Evolutionary conservation across 2,797 vertebrate genomes (phyloP).

Genomic region (Tragelaphus eurycerus): DNA sequence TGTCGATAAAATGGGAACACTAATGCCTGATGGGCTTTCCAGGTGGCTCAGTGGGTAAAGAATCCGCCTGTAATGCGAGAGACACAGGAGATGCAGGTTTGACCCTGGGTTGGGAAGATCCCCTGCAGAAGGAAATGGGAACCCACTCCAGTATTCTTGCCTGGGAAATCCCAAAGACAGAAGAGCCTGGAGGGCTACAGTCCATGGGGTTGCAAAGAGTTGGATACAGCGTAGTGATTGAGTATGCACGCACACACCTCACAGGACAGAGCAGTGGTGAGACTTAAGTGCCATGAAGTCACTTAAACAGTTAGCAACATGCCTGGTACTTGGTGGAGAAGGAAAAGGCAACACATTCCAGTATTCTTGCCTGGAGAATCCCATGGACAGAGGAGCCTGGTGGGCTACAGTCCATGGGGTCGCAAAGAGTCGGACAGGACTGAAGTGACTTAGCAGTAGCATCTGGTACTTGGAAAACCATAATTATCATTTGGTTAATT

Average conservation of each 20-base stretch:
- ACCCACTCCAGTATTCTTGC: background rate
- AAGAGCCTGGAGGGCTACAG: background rate
- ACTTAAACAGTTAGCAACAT: background rate
- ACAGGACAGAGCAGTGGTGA: background rate
- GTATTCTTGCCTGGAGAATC: background rate
- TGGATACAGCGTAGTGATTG: background rate
- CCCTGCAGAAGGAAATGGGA: background rate
- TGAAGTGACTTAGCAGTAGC: background rate
- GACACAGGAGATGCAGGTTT: background rate
- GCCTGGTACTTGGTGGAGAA: background rate
- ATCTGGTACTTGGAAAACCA: background rate
- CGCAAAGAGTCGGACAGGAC: background rate
- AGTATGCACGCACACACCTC: accelerated
- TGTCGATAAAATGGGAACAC: background rate
- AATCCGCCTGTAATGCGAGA: background rate
- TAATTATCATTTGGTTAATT: background rate
- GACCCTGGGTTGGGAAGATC: background rate
- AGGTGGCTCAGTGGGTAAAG: background rate
- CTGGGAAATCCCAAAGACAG: background rate
- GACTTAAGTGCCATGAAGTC: background rate
- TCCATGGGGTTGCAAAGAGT: background rate
- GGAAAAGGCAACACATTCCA: background rate
- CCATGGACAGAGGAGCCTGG: background rate
- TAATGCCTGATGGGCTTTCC: background rate
- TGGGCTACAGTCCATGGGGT: background rate